Conservation (phyloP, 2,113 vertebrate genomes). For the Channa argus region DNA sequence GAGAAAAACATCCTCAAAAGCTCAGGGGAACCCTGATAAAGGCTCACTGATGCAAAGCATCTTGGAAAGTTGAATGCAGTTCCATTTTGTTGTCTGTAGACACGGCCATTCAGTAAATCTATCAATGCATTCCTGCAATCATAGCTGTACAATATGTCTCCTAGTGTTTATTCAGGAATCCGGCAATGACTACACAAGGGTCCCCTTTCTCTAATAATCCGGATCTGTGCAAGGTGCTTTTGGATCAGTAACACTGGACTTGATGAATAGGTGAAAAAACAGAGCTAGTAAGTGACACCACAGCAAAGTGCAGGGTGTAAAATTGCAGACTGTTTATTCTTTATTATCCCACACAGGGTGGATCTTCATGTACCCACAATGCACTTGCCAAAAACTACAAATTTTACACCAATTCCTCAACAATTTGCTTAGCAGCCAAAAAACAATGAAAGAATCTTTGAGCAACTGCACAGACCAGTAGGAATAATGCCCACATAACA, state of each 20-base stretch:
- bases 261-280: conserved; percentile 36
- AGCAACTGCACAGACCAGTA: conserved; percentile 21
- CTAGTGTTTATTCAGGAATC: not conserved
- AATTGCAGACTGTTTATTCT: conserved; percentile 45
- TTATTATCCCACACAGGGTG: conserved; percentile 43
- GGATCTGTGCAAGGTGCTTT: conserved; percentile 16
- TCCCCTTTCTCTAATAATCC: conserved; percentile 12
- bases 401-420: conserved; percentile 37
- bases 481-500: conserved; percentile 24
- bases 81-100: not conserved
- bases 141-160: conserved; percentile 2
- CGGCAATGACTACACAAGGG: not conserved
- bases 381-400: conserved; percentile 44
- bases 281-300: conserved; percentile 38
- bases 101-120: not conserved
- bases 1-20: too few relatives aligned
- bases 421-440: conserved; percentile 32
- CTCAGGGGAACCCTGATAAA: too few relatives aligned
- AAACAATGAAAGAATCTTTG: conserved; percentile 35
- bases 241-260: conserved; percentile 31
- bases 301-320: conserved; percentile 48
- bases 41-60: too few relatives aligned
- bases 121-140: not conserved
- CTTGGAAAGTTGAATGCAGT: too few relatives aligned
- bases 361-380: conserved; percentile 53